phyloP scores from a whole-genome alignment of 2,797 vertebrate species.

The Prionace glauca region DNA sequence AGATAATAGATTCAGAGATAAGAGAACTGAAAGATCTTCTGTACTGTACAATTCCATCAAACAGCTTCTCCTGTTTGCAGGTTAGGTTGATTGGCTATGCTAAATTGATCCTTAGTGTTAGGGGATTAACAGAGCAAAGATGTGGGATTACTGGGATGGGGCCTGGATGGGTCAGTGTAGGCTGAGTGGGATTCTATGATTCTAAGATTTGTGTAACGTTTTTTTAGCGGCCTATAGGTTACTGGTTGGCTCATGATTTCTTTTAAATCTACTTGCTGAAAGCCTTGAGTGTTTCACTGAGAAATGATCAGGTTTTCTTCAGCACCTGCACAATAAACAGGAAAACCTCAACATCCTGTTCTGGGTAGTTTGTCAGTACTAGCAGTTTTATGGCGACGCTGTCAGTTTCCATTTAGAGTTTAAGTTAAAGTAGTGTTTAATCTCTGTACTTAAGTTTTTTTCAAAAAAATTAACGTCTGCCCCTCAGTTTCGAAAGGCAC shows the following conservation, averaged over 20 bases:
- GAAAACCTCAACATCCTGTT: constrained; percentile 37
- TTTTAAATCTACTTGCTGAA: background rate
- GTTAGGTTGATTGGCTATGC: too few species aligned
- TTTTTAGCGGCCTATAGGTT: background rate
- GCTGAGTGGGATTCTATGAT: too few species aligned
- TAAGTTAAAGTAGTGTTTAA: background rate
- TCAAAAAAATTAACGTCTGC: background rate
- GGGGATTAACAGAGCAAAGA: too few species aligned
- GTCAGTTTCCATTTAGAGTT: background rate
- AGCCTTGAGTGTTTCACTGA: background rate
- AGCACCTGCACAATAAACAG: constrained; percentile 33
- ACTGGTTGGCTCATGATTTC: background rate
- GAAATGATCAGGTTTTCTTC: background rate
- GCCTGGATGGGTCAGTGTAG: too few species aligned
- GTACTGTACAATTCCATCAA: background rate
- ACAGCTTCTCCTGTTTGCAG: too few species aligned
- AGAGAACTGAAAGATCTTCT: background rate
- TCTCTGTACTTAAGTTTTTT: too few species aligned
- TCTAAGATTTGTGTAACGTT: background rate
- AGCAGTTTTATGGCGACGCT: background rate
- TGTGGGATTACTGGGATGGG: too few species aligned
- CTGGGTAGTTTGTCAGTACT: background rate
- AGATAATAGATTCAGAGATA: background rate
- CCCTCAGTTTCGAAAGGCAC: too few species aligned
- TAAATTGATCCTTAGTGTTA: too few species aligned